phyloP scores from a whole-genome alignment of 2,888 invertebrate species.

The Cheilosia soror region DNA sequence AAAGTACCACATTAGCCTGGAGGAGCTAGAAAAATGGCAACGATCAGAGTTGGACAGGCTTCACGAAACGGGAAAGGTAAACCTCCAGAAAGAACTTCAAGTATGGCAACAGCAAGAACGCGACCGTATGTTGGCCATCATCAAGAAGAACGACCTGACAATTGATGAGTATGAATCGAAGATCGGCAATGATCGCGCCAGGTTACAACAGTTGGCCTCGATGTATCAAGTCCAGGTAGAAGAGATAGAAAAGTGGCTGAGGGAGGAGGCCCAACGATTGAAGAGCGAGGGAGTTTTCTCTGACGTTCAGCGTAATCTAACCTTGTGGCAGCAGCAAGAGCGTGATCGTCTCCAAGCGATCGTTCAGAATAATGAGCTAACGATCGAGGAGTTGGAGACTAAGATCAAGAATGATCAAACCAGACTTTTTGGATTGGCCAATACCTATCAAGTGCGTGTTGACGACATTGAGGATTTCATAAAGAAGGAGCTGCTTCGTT shows the following conservation, averaged over 20 bases:
- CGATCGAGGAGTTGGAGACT: conserved; percentile 81
- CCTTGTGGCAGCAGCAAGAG: conserved; percentile 81
- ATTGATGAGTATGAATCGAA: conserved; percentile 81
- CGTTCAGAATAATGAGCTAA: conserved; percentile 80
- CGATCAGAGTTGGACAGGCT: conserved; percentile 80
- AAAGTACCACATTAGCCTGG: conserved; percentile 81
- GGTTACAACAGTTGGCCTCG: conserved; percentile 79
- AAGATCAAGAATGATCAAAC: conserved; percentile 81
- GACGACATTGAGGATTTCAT: conserved; percentile 82
- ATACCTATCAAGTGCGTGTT: conserved; percentile 80
- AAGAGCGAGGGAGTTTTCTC: conserved; percentile 81
- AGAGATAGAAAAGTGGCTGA: conserved; percentile 82
- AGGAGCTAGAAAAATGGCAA: conserved; percentile 82
- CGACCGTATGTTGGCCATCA: conserved; percentile 79
- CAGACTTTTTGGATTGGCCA: conserved; percentile 80
- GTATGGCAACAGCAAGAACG: conserved; percentile 81
- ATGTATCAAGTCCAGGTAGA: conserved; percentile 81
- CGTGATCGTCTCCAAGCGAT: conserved; percentile 80
- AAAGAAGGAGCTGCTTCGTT: conserved; percentile 79
- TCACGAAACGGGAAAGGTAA: conserved; percentile 78
- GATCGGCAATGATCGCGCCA: conserved; percentile 80
- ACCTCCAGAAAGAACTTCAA: conserved; percentile 78
- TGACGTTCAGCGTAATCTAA: conserved; percentile 80
- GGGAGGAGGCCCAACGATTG: conserved; percentile 80
- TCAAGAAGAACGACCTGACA: conserved; percentile 81